These are phyloP conservation scores for Orycteropus afer DNA, from an alignment of 2,113 vertebrate species.

Conservation along the genomic window DNA sequence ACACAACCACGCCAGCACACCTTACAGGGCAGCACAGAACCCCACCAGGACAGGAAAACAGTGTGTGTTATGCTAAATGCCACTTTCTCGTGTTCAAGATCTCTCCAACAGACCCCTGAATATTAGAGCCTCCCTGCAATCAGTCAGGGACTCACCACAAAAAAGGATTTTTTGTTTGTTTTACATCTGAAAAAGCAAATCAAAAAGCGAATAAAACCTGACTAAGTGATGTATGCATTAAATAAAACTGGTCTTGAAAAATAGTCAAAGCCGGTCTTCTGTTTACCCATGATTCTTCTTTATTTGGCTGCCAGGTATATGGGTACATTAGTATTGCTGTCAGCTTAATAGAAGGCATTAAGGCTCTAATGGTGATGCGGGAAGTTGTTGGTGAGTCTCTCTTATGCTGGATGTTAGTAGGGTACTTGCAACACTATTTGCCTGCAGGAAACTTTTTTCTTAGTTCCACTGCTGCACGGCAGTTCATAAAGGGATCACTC, in stretches of 20 bases:
- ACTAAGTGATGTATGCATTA: background rate
- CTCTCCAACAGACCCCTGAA: background rate
- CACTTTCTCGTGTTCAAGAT: background rate
- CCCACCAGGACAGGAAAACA: background rate
- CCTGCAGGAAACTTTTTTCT: constrained; percentile 41
- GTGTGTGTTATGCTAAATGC: background rate
- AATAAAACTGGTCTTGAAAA: constrained; percentile 53
- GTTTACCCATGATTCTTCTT: constrained; percentile 76
- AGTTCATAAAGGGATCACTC: constrained; percentile 56
- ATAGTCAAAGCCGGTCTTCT: background rate
- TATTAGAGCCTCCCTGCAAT: background rate
- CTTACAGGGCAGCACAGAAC: background rate
- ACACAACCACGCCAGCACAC: fast-evolving
- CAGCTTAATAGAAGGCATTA: constrained; percentile 71
- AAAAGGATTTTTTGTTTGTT: background rate
- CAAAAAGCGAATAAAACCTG: background rate
- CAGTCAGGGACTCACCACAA: background rate
- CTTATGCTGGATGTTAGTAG: constrained; percentile 9
- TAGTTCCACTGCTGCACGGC: constrained; percentile 43
- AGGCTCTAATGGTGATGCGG: constrained; percentile 59
- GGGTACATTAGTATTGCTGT: constrained; percentile 67
- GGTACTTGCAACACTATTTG: constrained; percentile 46
- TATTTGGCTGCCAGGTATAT: constrained; percentile 79
- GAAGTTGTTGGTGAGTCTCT: constrained; percentile 36
- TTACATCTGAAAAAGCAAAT: background rate